Evolutionary conservation across 2,797 vertebrate species (phyloP).

Genomic region (Tarsius wallacei): DNA sequence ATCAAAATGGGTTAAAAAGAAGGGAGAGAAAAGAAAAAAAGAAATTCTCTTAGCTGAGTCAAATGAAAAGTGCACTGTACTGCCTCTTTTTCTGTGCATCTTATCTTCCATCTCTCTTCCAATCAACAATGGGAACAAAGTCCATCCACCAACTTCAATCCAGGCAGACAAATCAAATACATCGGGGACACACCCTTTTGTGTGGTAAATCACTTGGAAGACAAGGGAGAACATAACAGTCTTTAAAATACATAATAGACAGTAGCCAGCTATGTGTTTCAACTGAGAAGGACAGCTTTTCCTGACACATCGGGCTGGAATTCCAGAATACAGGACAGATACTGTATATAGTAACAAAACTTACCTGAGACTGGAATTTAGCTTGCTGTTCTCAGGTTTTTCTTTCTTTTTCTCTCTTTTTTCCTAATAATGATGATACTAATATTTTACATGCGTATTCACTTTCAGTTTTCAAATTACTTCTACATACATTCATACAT

Average conservation of each 20-base stretch:
- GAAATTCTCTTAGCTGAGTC: not conserved
- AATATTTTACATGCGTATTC: not conserved
- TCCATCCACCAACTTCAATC: not conserved
- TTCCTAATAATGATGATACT: not conserved
- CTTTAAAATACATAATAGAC: not conserved
- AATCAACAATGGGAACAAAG: not conserved
- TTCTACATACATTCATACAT: not conserved
- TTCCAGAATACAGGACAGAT: not conserved
- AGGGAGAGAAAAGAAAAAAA: not conserved
- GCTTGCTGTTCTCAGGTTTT: not conserved
- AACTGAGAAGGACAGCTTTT: not conserved
- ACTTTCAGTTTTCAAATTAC: conserved; percentile 18
- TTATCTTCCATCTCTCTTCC: not conserved
- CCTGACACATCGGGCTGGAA: conserved; percentile 24
- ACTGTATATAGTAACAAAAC: not conserved
- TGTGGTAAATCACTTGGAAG: not conserved
- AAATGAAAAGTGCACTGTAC: not conserved
- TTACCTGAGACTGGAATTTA: not conserved
- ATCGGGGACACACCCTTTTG: not conserved
- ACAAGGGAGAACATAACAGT: not conserved
- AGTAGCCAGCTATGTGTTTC: not conserved
- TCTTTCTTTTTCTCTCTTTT: not conserved
- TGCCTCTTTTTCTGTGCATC: not conserved
- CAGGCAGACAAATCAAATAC: not conserved
- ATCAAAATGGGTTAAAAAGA: not conserved